Conservation (phyloP, 2,888 invertebrate species). For the Emmelina monodactyla region DNA sequence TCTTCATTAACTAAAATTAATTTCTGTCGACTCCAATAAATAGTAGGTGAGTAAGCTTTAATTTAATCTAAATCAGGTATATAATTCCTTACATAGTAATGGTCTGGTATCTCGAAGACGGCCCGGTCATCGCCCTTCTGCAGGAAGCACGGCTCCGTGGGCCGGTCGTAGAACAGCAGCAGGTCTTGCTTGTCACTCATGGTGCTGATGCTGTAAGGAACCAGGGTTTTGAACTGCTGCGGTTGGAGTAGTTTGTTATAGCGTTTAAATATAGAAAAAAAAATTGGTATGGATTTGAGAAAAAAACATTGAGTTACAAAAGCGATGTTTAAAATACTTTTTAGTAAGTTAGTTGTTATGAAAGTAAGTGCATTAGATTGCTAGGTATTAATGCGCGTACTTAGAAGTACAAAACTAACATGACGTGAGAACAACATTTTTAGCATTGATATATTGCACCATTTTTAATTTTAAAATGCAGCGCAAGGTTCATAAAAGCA, state of each 20-base stretch:
- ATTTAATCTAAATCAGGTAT: no score
- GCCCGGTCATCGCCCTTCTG: constrained; percentile 72
- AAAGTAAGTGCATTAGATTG: not conserved
- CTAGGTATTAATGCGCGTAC: not conserved
- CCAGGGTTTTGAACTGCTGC: no score
- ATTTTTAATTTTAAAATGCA: no score
- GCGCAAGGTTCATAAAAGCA: no score
- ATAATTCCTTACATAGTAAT: constrained; percentile 71
- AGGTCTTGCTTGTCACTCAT: constrained; percentile 57
- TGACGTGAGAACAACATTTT: no score
- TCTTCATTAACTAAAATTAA: no score
- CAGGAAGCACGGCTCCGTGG: constrained; percentile 79
- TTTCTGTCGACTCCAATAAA: no score
- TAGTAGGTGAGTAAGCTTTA: no score
- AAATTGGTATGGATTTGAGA: not conserved
- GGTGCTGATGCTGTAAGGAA: not conserved
- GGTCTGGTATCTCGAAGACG: constrained; percentile 70
- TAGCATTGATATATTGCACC: no score
- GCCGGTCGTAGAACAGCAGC: constrained; percentile 75
- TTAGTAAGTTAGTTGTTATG: not conserved
- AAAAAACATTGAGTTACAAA: not conserved
- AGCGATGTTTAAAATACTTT: not conserved
- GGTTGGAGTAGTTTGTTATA: not conserved
- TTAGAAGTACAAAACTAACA: no score
- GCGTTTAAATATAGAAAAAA: not conserved